Base-by-base conservation (phyloP, 2,888 invertebrate genomes). In the Lottia scabra region DNA sequence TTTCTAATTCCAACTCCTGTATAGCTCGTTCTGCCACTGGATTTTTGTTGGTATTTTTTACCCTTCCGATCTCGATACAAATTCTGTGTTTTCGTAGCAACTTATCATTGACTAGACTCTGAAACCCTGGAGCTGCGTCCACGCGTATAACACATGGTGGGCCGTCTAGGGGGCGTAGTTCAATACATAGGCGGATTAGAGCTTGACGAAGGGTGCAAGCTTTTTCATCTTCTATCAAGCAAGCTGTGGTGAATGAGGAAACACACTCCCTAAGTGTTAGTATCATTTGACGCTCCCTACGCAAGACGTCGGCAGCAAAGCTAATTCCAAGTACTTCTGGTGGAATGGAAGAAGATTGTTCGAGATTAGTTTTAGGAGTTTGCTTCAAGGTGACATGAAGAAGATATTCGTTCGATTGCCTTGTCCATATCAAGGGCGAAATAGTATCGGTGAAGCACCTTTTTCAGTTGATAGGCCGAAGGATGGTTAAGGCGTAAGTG, bases 1-100 rank as follows among this genome's bases (percentile, higher is more conserved):
- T 65, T 70, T 83, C 80, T 27, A 71, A 73, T 62, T 77, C 75
- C 8, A 83, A 68, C 72, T 84, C 82, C 27, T 72, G 75, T 19
- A 83, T 72, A n/a, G 81, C 81, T 45, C 74, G 76, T 74, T 82
- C 81, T 16, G 80, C 82, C 0, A 81, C 76, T 13, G 81, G 80
- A 66, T 80, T 82, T 67, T 82, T 81, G 68, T 78, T 79, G 13
- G 26, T 6, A 45, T 81, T 80, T 64, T 78, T 81, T 12, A 67
- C 63, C 1, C 77, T 62, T 5, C 79, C 78, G 48, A 81, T 68
- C 45, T 81, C 78, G 38, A 81, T 48, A 8, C 16, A n/a, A n/a
- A 81, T 56, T 12, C 72, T 65, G 19, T 76, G 45, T 6, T 70
- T 46, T 13, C 64, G 13, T 4, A 80, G 72, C 4, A 65, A n/a